Percentiles rank a stretch among this genome's conserved stretches.
phyloP scores from a whole-genome alignment of 2,113 vertebrate species.

The Tricholaema leucomelas region DNA sequence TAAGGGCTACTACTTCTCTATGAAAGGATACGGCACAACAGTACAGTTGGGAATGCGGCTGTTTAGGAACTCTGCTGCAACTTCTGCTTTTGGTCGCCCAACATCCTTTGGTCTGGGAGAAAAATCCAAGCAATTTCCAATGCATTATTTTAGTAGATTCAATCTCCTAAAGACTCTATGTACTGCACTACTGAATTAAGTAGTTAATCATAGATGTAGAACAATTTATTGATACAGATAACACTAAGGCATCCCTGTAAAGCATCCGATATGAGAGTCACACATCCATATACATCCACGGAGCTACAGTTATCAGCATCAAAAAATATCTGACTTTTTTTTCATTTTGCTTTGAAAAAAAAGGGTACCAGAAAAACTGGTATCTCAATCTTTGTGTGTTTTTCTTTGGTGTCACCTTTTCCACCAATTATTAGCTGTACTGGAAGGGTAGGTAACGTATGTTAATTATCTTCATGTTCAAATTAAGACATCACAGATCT shows the following conservation, averaged over 20 bases:
- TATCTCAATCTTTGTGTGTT: background rate
- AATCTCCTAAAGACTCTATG: background rate
- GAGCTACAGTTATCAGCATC: background rate
- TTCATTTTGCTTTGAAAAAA: background rate
- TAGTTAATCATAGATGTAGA: background rate
- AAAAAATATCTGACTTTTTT: background rate
- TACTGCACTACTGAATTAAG: background rate
- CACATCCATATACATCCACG: background rate
- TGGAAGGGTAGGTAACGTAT: background rate
- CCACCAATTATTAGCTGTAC: background rate
- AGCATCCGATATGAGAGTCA: background rate
- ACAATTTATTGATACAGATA: background rate
- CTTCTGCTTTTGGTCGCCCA: conserved; percentile 93
- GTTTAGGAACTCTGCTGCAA: conserved; percentile 94
- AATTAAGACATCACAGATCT: background rate
- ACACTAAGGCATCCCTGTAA: background rate
- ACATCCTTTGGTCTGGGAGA: conserved; percentile 88
- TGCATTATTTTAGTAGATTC: background rate
- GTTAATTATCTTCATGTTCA: background rate
- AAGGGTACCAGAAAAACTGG: background rate
- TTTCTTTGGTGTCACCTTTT: background rate
- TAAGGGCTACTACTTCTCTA: background rate
- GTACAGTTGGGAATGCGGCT: conserved; percentile 87
- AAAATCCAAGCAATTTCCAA: conserved; percentile 46
- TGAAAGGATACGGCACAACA: conserved; percentile 93